Evolutionary conservation across 2,797 vertebrate genomes (phyloP).

Genomic region (Paedocypris micromegethes): DNA sequence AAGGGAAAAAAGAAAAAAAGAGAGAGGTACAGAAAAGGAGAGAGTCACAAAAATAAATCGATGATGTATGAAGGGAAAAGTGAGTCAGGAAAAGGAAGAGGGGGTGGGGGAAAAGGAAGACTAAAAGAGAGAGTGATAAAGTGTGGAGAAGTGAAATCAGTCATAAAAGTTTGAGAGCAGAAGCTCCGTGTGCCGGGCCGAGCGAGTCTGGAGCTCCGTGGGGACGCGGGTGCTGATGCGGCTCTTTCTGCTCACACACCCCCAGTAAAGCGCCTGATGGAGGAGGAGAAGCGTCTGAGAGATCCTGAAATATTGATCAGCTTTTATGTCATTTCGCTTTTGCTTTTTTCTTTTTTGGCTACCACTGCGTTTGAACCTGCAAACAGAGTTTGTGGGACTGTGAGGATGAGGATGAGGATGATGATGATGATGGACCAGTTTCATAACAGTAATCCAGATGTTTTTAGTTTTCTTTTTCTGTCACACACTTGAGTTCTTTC

Average conservation of each 20-base stretch:
- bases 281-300: slow-evolving; percentile 30
- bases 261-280: slow-evolving; percentile 41
- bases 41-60: no score
- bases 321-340: slow-evolving; percentile 48
- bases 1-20: background rate
- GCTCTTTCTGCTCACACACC: slow-evolving; percentile 51
- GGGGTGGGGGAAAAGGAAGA: background rate
- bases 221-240: slow-evolving; percentile 61
- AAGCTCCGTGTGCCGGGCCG: no score
- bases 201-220: slow-evolving; percentile 25
- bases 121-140: background rate
- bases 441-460: no score
- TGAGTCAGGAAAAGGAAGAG: background rate
- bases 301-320: slow-evolving; percentile 52
- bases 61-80: no score
- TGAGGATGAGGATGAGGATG: no score
- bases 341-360: slow-evolving; percentile 28
- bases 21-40: slow-evolving; percentile 11
- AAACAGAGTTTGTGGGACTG: slow-evolving; percentile 52
- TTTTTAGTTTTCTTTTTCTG: no score
- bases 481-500: no score
- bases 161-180: slow-evolving; percentile 63
- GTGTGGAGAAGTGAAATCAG: slow-evolving; percentile 17
- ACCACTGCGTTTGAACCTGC: slow-evolving; percentile 34
- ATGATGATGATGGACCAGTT: slow-evolving; percentile 42